These are phyloP conservation scores for Heliconius congener DNA, from an alignment of 1,140 invertebrate species.

Conservation along the genomic window DNA sequence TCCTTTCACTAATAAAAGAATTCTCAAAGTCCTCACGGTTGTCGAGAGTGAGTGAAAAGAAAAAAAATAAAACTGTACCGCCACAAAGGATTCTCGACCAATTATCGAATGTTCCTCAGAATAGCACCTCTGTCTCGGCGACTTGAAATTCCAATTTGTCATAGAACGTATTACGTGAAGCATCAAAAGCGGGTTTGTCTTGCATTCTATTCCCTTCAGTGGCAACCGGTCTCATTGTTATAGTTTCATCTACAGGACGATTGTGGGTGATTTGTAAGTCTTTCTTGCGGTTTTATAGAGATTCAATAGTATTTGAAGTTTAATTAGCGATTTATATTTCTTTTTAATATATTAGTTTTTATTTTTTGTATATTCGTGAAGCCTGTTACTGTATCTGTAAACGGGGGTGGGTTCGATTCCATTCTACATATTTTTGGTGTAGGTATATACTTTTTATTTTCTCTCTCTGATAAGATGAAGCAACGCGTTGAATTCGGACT, in stretches of 20 bases:
- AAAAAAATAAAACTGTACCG: constrained; percentile 10
- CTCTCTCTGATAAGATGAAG: too few relatives aligned
- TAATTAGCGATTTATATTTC: constrained; percentile 12
- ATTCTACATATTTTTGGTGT: too few relatives aligned
- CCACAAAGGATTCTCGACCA: constrained; percentile 35
- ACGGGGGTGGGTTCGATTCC: too few relatives aligned
- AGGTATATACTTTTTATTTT: too few relatives aligned
- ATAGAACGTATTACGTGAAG: constrained; percentile 55
- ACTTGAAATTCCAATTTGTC: constrained; percentile 45
- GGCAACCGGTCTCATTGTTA: constrained; percentile 50
- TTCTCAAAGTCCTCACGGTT: constrained; percentile 16
- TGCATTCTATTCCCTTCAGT: constrained; percentile 50
- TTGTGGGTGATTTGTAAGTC: constrained; percentile 34
- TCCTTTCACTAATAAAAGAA: constrained; percentile 7
- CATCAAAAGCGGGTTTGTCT: constrained; percentile 51
- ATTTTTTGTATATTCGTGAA: too few relatives aligned
- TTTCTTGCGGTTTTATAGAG: constrained; percentile 34
- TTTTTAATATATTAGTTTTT: neutral
- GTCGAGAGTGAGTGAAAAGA: constrained; percentile 17
- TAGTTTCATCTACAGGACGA: constrained; percentile 52
- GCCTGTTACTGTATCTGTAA: too few relatives aligned
- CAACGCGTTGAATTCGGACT: too few relatives aligned
- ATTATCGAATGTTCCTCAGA: constrained; percentile 41
- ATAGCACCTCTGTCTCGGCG: constrained; percentile 39
- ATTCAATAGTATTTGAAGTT: constrained; percentile 35